Percentiles rank a stretch among this genome's conserved stretches.
These are phyloP conservation scores for Junonia oenone DNA, from an alignment of 2,888 invertebrate species.

Conservation along the genomic window DNA sequence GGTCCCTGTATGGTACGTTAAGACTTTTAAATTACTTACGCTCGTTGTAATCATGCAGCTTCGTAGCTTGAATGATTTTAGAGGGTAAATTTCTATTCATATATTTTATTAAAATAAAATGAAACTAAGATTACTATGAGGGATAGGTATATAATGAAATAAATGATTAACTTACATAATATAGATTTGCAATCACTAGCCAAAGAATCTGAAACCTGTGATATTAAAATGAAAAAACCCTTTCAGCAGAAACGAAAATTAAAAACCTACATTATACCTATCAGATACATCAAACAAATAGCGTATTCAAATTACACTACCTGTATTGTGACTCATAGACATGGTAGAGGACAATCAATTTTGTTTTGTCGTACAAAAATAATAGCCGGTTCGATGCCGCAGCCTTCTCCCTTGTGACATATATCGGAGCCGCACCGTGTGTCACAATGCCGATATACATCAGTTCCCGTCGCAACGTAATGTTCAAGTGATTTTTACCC, in stretches of 20 bases:
- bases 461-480: constrained; percentile 69
- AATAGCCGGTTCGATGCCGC: constrained; percentile 62
- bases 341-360: constrained; percentile 49
- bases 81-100: not conserved
- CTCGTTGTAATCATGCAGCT: constrained; percentile 11
- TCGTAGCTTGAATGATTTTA: not conserved
- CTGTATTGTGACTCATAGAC: constrained; percentile 25
- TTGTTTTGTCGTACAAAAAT: constrained; percentile 71
- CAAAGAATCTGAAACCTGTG: no score
- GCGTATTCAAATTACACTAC: constrained; percentile 29
- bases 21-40: constrained; percentile 18
- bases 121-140: no score
- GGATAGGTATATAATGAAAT: no score
- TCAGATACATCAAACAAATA: constrained; percentile 4
- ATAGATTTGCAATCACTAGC: no score
- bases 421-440: constrained; percentile 70
- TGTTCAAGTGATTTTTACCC: constrained; percentile 77
- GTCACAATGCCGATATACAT: constrained; percentile 73
- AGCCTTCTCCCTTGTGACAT: constrained; percentile 65
- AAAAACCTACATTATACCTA: no score
- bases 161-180: no score
- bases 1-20: constrained; percentile 7
- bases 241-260: not conserved
- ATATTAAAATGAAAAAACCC: no score
- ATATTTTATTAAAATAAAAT: not conserved